Percentiles rank a stretch among this genome's conserved stretches.
Conservation (phyloP, 2,888 invertebrate genomes). For the Perizoma flavofasciatum region DNA sequence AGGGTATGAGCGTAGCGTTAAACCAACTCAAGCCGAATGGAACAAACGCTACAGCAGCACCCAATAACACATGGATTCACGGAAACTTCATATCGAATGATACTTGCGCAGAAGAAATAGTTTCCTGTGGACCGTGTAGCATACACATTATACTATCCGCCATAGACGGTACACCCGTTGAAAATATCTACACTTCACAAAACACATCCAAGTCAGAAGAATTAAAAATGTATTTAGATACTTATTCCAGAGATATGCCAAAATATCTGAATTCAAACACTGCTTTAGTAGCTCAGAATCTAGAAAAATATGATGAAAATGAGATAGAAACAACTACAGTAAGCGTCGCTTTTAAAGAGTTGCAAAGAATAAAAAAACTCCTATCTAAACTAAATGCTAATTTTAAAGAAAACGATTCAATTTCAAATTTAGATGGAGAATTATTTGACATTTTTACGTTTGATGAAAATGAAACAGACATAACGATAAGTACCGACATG, state of each 20-base stretch:
- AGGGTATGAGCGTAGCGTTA: conserved; percentile 87
- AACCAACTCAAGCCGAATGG: conserved; percentile 79
- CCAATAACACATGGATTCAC: conserved; percentile 42
- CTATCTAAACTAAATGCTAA: not conserved
- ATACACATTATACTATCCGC: conserved; percentile 40
- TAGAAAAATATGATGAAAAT: conserved; percentile 26
- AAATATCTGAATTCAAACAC: conserved; percentile 10
- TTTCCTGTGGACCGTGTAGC: conserved; percentile 63
- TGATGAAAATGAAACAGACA: conserved; percentile 14
- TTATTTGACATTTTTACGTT: conserved; percentile 40
- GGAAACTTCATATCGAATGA: conserved; percentile 47
- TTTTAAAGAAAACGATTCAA: conserved; percentile 14
- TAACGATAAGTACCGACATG: conserved; percentile 8
- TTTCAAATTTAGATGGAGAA: conserved; percentile 35
- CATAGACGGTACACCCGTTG: conserved; percentile 23
- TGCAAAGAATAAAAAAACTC: conserved; percentile 22
- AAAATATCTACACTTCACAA: conserved; percentile 9
- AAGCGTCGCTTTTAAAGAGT: conserved; percentile 28
- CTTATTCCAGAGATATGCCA: conserved; percentile 13
- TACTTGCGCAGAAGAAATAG: conserved; percentile 56
- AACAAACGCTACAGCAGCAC: conserved; percentile 32
- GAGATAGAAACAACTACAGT: conserved; percentile 43
- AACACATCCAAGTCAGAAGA: conserved; percentile 10
- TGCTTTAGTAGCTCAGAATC: conserved; percentile 28
- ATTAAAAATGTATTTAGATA: conserved; percentile 19